Conservation (phyloP, 2,888 invertebrate species). For the Mesorhabditis belari region DNA sequence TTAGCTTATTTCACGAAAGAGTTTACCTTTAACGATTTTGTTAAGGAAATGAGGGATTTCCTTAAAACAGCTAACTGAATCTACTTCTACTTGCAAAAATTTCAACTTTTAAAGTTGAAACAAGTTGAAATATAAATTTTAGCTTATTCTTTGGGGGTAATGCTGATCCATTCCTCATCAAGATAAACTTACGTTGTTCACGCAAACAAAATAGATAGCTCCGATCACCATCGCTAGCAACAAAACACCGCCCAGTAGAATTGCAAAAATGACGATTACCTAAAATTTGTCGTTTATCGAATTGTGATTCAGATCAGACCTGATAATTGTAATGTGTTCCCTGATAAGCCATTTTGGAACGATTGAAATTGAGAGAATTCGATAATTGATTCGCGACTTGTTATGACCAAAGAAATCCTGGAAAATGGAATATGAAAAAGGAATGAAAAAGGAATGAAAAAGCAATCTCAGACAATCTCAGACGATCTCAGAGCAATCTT, state of each 20-base stretch:
- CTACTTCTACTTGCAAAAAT: too few relatives aligned
- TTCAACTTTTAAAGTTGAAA: too few relatives aligned
- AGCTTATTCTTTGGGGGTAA: neutral
- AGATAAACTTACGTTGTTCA: constrained; percentile 19
- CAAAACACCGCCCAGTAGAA: constrained; percentile 39
- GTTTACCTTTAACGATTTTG: too few relatives aligned
- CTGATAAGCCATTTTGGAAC: constrained; percentile 28
- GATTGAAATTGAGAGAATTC: too few relatives aligned
- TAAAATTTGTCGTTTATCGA: constrained; percentile 13
- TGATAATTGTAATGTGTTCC: constrained; percentile 46
- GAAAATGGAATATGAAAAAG: neutral
- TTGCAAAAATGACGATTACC: constrained; percentile 47
- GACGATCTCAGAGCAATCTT: too few relatives aligned
- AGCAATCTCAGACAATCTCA: neutral
- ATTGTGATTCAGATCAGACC: constrained; percentile 13
- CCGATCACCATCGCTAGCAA: constrained; percentile 32
- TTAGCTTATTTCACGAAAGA: too few relatives aligned
- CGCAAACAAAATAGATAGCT: constrained; percentile 36
- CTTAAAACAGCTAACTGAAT: too few relatives aligned
- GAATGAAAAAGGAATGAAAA: neutral
- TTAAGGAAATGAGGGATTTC: too few relatives aligned
- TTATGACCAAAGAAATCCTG: neutral
- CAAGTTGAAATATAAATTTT: neutral
- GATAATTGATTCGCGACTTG: too few relatives aligned
- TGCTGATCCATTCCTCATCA: neutral